phyloP scores from a whole-genome alignment of 2,888 invertebrate genomes.

The Calameuta filiformis region DNA sequence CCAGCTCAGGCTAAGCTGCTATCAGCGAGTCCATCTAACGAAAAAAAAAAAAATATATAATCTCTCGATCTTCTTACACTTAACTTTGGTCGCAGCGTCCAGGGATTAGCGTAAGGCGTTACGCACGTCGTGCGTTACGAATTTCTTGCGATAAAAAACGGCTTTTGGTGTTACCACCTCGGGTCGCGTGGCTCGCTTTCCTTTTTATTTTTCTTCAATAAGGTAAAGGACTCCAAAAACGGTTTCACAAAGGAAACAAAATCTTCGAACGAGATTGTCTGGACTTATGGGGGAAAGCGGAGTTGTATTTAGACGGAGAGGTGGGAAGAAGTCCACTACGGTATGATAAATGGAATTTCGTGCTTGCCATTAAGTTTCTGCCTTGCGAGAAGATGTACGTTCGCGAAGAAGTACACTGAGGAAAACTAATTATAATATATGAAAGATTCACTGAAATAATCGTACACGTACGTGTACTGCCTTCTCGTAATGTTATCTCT shows the following conservation, averaged over 20 bases:
- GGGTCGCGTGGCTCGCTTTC: background rate
- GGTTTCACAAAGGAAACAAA: background rate
- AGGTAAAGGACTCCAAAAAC: background rate
- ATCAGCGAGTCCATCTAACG: background rate
- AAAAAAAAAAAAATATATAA: background rate
- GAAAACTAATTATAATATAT: too few species aligned
- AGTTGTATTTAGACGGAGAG: too few species aligned
- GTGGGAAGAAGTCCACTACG: too few species aligned
- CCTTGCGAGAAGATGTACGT: too few species aligned
- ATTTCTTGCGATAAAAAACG: background rate
- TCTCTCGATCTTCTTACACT: background rate
- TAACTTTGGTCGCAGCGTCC: background rate
- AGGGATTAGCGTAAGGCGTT: background rate
- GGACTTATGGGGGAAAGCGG: background rate
- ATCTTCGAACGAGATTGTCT: background rate
- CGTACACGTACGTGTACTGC: too few species aligned
- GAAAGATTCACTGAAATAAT: too few species aligned
- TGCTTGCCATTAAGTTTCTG: too few species aligned
- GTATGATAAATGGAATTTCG: too few species aligned
- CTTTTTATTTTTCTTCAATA: background rate
- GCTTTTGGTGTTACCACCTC: background rate
- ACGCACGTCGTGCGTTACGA: background rate
- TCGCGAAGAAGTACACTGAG: too few species aligned
- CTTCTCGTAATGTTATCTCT: too few species aligned
- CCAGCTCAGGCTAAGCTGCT: conserved; percentile 73